Evolutionary conservation across 2,797 vertebrate species (phyloP).

Genomic region (Ctenosaura bakeri): DNA sequence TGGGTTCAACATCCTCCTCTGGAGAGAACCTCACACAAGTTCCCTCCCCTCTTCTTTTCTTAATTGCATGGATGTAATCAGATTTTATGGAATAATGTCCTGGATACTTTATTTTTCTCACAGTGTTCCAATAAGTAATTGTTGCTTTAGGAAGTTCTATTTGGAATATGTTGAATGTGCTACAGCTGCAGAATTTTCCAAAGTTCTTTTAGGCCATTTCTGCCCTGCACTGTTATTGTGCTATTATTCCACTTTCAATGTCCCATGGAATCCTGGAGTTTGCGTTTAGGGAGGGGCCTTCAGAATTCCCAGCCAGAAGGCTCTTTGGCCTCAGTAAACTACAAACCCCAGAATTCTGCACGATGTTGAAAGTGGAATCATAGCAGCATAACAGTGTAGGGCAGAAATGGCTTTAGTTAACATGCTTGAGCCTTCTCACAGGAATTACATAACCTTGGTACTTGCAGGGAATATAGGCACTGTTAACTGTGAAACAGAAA

Average conservation of each 20-base stretch:
- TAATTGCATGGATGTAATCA: background rate
- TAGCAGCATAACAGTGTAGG: no score
- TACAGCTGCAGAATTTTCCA: slow-evolving; percentile 3
- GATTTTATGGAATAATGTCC: background rate
- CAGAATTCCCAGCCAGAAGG: no score
- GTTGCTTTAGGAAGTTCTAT: background rate
- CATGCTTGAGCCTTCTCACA: background rate
- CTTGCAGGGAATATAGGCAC: background rate
- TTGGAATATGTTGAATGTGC: slow-evolving; percentile 2
- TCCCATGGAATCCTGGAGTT: no score
- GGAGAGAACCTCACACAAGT: background rate
- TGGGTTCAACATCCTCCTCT: background rate
- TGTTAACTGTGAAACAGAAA: background rate
- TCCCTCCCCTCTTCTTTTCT: background rate
- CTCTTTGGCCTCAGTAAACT: no score
- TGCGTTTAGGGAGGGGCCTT: no score
- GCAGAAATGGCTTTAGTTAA: background rate
- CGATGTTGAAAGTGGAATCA: no score
- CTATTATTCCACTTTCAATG: no score
- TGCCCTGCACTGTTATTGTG: no score
- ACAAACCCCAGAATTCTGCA: no score
- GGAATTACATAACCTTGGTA: background rate
- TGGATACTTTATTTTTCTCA: slow-evolving; percentile 12
- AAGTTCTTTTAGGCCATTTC: background rate
- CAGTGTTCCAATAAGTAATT: background rate